Evolutionary conservation across 1,140 invertebrate species (phyloP).

Genomic region (Brachionus paranguensis): DNA sequence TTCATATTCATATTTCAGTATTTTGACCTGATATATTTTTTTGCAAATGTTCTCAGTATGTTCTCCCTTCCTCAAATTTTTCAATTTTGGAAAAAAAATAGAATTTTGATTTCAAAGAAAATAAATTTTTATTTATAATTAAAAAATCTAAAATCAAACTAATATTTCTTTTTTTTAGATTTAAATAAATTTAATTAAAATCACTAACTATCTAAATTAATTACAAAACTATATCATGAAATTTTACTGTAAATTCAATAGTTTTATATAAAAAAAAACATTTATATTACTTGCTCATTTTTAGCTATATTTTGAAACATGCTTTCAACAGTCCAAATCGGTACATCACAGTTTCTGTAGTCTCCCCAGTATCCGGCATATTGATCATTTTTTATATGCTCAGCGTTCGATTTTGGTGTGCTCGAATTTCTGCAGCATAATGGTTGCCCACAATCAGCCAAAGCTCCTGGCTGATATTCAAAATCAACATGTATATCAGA

Average conservation of each 20-base stretch:
- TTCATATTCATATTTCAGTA: no score
- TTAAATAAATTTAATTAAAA: no score
- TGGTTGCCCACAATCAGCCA: constrained; percentile 67
- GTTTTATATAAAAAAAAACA: no score
- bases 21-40: no score
- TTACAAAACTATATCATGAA: neutral
- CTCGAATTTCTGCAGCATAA: constrained; percentile 65
- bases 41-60: no score
- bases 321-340: constrained; percentile 54
- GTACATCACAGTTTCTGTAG: constrained; percentile 56
- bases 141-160: no score
- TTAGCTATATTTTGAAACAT: constrained; percentile 54
- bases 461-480: constrained; percentile 63
- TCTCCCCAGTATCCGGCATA: constrained; percentile 49
- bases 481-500: constrained; percentile 76
- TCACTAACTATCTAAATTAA: no score
- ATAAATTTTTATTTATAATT: no score
- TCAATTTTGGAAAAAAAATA: no score
- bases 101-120: no score
- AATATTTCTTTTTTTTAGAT: no score
- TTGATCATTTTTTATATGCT: constrained; percentile 46
- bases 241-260: neutral
- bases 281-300: constrained; percentile 41
- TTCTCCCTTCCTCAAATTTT: no score
- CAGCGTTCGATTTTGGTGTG: neutral